Evolutionary conservation across 2,797 vertebrate species (phyloP).

Genomic region (Masticophis lateralis): DNA sequence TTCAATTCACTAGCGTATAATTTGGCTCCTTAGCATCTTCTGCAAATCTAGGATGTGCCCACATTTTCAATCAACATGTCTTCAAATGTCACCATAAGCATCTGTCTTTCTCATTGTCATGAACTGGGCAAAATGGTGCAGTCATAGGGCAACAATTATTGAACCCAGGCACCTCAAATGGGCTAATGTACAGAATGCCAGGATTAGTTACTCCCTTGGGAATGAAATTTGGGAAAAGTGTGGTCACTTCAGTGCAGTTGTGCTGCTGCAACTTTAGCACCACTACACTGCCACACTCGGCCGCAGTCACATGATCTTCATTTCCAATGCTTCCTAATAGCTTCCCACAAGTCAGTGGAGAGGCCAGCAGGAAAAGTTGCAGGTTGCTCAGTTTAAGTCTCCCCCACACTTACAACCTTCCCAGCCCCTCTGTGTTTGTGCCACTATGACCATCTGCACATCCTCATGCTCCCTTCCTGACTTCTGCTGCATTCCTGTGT

Average conservation of each 20-base stretch:
- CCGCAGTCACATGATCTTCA: background rate
- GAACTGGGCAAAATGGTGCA: background rate
- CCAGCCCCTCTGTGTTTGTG: too few relatives aligned
- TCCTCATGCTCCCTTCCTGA: background rate
- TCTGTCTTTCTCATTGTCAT: background rate
- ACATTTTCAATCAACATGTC: background rate
- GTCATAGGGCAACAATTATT: background rate
- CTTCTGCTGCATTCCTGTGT: background rate
- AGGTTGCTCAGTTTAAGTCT: background rate
- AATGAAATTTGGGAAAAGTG: background rate
- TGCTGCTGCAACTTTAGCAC: background rate
- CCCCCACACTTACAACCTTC: background rate
- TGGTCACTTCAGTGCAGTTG: background rate
- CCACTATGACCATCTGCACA: background rate
- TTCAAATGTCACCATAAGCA: background rate
- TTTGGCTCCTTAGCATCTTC: background rate
- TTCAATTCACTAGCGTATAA: background rate
- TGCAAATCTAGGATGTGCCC: background rate
- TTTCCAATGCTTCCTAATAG: background rate
- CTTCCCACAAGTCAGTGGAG: background rate
- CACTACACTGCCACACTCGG: background rate
- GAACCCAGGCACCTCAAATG: background rate
- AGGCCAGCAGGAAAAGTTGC: background rate
- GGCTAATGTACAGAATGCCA: background rate
- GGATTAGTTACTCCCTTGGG: background rate